A percentile compares a stretch with the other conserved stretches of the same genome.
Conservation (phyloP, 2,113 vertebrate genomes). For the Entelurus aequoreus region DNA sequence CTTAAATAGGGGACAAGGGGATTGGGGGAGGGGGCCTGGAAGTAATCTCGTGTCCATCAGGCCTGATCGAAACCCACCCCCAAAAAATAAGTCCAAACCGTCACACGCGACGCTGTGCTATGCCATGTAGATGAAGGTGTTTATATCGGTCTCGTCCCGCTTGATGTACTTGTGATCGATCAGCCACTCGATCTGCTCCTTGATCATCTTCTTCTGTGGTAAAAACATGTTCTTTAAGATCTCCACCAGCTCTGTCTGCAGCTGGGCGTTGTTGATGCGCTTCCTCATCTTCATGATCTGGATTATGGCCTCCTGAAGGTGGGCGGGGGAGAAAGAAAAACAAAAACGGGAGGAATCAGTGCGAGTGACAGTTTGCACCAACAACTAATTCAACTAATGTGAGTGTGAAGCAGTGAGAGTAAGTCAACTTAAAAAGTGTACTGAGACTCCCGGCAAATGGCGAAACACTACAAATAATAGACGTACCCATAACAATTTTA, state of each 20-base stretch:
- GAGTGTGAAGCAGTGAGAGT: too few species aligned
- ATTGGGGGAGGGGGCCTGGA: slow-evolving; percentile 39
- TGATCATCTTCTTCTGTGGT: slow-evolving; percentile 99
- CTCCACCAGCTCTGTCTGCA: slow-evolving; percentile 99
- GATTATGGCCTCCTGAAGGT: slow-evolving; percentile 94
- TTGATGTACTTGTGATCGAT: slow-evolving; percentile 99
- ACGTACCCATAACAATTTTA: too few species aligned
- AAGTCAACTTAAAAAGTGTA: too few species aligned
- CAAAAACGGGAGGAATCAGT: neutral
- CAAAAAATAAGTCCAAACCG: slow-evolving; percentile 15
- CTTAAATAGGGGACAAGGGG: slow-evolving; percentile 49
- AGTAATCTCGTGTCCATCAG: slow-evolving; percentile 55
- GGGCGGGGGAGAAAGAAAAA: neutral
- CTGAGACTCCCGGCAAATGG: too few species aligned
- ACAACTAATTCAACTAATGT: too few species aligned
- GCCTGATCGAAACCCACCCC: slow-evolving; percentile 34
- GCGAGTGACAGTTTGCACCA: neutral
- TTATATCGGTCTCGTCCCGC: slow-evolving; percentile 95
- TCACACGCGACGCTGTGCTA: slow-evolving; percentile 43
- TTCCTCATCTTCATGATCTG: slow-evolving; percentile 99
- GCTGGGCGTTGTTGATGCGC: slow-evolving; percentile 98
- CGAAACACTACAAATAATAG: too few species aligned
- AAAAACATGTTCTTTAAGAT: slow-evolving; percentile 99
- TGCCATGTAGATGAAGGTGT: slow-evolving; percentile 99
- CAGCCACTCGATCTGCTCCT: slow-evolving; percentile 99